Evolutionary conservation across 2,113 vertebrate genomes (phyloP).

Genomic region (Lophochroa leadbeateri): DNA sequence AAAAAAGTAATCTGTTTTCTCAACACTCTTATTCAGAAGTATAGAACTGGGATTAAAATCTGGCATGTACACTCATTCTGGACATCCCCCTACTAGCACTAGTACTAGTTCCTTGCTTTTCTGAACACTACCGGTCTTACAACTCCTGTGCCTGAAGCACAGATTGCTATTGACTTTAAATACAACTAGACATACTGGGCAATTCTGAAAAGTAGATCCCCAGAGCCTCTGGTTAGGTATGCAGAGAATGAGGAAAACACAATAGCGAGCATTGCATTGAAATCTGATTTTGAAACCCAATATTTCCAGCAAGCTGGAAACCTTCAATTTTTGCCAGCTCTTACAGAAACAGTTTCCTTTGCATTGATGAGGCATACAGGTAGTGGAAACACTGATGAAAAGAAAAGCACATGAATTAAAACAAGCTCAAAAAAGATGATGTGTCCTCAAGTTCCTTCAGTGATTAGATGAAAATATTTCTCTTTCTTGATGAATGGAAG

Average conservation of each 20-base stretch:
- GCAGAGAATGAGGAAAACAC: not conserved
- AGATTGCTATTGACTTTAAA: not conserved
- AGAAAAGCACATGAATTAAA: slow-evolving; percentile 16
- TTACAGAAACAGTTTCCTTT: not conserved
- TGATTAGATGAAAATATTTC: slow-evolving; percentile 43
- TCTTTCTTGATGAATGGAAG: slow-evolving; percentile 36
- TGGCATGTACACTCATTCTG: not conserved
- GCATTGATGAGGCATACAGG: not conserved
- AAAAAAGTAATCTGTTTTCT: not conserved
- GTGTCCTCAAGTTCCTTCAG: not conserved
- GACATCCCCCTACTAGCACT: too few relatives aligned
- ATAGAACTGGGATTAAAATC: not conserved
- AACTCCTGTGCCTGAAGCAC: not conserved
- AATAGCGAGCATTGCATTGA: not conserved
- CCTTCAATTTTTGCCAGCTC: not conserved
- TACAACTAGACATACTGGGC: not conserved
- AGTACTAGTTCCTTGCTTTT: not conserved
- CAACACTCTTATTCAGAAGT: not conserved
- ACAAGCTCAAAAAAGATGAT: not conserved
- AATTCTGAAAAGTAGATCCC: not conserved
- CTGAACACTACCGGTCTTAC: not conserved
- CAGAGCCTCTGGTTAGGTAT: not conserved
- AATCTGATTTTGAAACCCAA: not conserved
- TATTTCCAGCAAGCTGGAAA: not conserved
- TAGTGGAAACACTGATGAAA: slow-evolving; percentile 17